Evolutionary conservation across 2,888 invertebrate species (phyloP), one percentile per base, ranked within the genome.

Genomic region (Nymphalis c-album): DNA sequence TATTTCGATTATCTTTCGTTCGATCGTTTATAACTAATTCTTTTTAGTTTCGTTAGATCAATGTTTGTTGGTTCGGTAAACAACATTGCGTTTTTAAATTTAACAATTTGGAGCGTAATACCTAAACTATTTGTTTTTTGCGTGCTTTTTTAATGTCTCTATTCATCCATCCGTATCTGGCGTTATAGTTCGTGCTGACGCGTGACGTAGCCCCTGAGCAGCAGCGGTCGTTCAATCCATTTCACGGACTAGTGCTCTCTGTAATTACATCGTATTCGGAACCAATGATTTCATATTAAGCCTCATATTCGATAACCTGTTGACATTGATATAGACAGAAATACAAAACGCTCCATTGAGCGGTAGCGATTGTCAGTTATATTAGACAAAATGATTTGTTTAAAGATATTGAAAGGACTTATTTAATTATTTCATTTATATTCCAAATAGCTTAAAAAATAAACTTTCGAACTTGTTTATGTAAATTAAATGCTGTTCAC

Each of bases 161-260:
- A 40, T 51, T 55, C 53, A 46, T 40, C 22, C 22, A 40, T 22
- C 18, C 55, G 51, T 65, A 60, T 57, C 64, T 48, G 48, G 26
- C 53, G 55, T 67, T 63, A 61, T 61, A 58, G 60, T 59, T 64
- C 69, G 70, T 71, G 68, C 62, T 71, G 69, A 57, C 53, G 48
- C 40, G 40, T 13, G 40, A 40, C 40, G 62, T 45, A 58, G 53
- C 66, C 69, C 63, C 68, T 61, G 57, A 64, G 62, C 64, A 71
- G 74, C 63, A 72, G 74, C 76, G 73, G 71, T 60, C 63, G 77
- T 76, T 78, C 80, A 80, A 73, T 76, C 77, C 75, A 90, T 90
- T 91, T 86, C 85, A 82, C 86, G 87, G 84, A 79, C 85, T 82
- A 79, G 78, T 86, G 86, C 82, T 71, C 77, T 64, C 82, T 71